A percentile compares a stretch with the other conserved stretches of the same genome.
These are phyloP conservation scores for Drosophila kanapiae DNA, from an alignment of 1,140 invertebrate genomes.

Conservation along the genomic window DNA sequence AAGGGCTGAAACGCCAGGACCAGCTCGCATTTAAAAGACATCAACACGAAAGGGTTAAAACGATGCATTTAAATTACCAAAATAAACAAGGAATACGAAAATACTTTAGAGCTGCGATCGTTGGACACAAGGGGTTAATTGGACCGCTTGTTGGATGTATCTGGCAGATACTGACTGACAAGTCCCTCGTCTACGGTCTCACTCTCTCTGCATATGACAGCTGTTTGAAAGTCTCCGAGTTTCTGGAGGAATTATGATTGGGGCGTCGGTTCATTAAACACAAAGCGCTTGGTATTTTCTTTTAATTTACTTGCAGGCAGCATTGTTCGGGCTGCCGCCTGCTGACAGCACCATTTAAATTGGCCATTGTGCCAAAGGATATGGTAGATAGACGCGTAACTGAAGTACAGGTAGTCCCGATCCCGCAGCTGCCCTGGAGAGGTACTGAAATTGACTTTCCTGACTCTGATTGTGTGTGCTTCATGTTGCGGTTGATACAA, in stretches of 20 bases:
- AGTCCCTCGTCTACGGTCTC: slow-evolving; percentile 39
- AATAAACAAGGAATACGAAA: slow-evolving; percentile 75
- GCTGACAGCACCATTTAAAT: slow-evolving; percentile 78
- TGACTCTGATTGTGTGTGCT: slow-evolving; percentile 45
- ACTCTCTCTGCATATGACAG: slow-evolving; percentile 73
- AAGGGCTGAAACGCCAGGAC: slow-evolving; percentile 39
- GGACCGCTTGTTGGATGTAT: slow-evolving; percentile 65
- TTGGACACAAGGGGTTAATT: slow-evolving; percentile 67
- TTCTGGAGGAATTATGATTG: slow-evolving; percentile 40
- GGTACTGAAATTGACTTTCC: slow-evolving; percentile 67
- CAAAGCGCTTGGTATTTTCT: slow-evolving; percentile 68
- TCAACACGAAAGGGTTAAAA: slow-evolving; percentile 74
- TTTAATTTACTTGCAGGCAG: slow-evolving; percentile 66
- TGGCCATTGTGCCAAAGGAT: slow-evolving; percentile 64
- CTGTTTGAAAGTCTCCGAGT: slow-evolving; percentile 61
- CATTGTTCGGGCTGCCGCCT: slow-evolving; percentile 47
- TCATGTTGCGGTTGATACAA: slow-evolving; percentile 76
- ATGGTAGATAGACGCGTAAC: slow-evolving; percentile 13
- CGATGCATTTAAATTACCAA: slow-evolving; percentile 80
- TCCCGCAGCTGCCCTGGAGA: slow-evolving; percentile 55
- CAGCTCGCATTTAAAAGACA: slow-evolving; percentile 74
- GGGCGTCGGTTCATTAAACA: slow-evolving; percentile 68
- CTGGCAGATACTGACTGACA: slow-evolving; percentile 64
- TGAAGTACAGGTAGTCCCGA: slow-evolving; percentile 48
- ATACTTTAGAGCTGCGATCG: slow-evolving; percentile 63